Percentiles rank a stretch among this genome's conserved stretches.
These are phyloP conservation scores for Spondyliosoma cantharus DNA, from an alignment of 2,797 vertebrate species.

Conservation along the genomic window DNA sequence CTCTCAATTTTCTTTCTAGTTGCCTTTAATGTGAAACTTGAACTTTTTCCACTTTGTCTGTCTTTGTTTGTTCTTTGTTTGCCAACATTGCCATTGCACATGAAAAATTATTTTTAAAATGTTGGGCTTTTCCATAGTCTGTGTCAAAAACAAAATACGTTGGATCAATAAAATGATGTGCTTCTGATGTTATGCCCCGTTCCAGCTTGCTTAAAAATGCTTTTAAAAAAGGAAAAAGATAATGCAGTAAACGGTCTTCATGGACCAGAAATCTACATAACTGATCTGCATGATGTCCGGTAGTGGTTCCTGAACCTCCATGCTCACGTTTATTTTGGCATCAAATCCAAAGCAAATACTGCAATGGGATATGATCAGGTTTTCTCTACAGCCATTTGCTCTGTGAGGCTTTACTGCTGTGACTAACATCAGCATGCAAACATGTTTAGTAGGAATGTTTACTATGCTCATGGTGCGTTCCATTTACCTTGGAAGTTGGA, in stretches of 20 bases:
- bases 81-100: background rate
- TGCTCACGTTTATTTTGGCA: background rate
- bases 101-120: background rate
- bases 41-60: background rate
- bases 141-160: background rate
- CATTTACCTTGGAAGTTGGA: no score
- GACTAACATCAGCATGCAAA: no score
- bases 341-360: no score
- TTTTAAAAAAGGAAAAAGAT: background rate
- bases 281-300: no score
- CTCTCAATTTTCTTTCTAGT: background rate
- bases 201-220: background rate
- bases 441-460: no score
- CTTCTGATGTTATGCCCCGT: background rate
- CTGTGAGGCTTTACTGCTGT: no score
- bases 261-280: background rate
- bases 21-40: conserved; percentile 4
- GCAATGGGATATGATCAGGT: background rate
- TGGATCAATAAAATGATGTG: background rate
- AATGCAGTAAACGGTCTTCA: background rate
- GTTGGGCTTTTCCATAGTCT: background rate
- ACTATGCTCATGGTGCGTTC: no score
- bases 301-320: background rate
- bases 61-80: background rate
- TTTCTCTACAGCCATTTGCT: background rate